These are phyloP conservation scores for Eupeodes corollae DNA, from an alignment of 1,140 invertebrate species.

Conservation along the genomic window DNA sequence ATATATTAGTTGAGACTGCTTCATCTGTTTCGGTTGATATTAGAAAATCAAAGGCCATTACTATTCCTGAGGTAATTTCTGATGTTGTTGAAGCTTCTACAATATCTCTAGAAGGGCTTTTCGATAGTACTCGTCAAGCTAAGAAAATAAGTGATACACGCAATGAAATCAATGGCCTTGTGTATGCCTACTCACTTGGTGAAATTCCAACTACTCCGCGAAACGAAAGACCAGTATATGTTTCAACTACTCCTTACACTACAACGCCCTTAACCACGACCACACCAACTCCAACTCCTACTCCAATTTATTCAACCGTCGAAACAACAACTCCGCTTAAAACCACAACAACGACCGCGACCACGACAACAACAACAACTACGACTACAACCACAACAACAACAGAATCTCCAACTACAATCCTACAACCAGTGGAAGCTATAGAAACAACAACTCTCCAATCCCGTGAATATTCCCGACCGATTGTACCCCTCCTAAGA, in stretches of 20 bases:
- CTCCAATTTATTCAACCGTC: not conserved
- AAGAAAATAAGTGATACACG: constrained; percentile 5
- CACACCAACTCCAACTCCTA: not conserved
- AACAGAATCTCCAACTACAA: constrained; percentile 7
- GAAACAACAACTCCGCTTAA: not conserved
- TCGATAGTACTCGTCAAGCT: constrained; percentile 41
- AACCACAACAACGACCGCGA: not conserved
- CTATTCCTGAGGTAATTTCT: constrained; percentile 24
- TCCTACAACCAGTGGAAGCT: too few relatives aligned
- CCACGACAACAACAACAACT: not conserved
- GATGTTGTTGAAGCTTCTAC: constrained; percentile 44
- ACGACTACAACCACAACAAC: not conserved
- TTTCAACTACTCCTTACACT: too few relatives aligned
- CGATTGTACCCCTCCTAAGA: constrained; percentile 30
- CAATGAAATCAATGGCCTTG: too few relatives aligned
- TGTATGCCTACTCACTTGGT: too few relatives aligned
- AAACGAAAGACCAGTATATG: too few relatives aligned
- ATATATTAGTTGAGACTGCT: not conserved
- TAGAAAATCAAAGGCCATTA: not conserved
- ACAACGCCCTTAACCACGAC: not conserved
- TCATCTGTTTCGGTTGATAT: not conserved
- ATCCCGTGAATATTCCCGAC: constrained; percentile 10
- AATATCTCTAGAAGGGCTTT: constrained; percentile 49
- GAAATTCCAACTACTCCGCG: too few relatives aligned
- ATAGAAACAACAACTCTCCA: not conserved